Evolutionary conservation across 2,797 vertebrate species (phyloP), one percentile per base, ranked within the genome.

Genomic region (Danionella dracula): DNA sequence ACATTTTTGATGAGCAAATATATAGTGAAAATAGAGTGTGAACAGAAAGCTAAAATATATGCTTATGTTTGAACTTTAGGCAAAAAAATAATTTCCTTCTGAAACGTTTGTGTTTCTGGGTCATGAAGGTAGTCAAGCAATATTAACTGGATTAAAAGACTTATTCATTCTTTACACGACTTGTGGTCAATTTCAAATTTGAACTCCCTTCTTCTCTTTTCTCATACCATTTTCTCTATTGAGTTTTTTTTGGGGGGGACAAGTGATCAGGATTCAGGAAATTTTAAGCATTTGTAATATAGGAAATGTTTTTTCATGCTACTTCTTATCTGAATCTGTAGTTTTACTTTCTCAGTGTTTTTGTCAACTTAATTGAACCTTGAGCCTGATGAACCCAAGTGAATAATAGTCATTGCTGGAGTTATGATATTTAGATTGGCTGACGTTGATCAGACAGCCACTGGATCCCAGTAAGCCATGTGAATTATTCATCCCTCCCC

Each of bases 401-500:
- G 38, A 64, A 44, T 54, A 35, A 15, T 54, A 44, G 27, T 45
- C 35, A 59, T 17, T 17, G 34, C 20, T 49, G 31, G 38, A 13
- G n/a, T 48, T 42, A 31, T 32, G 19, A 34, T 42, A 51, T 46
- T 64, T 55, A 35, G 16, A 46, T 60, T 15, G 8, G 5, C 20
- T 46, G 32, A 53, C 46, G 15, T 32, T 60, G 51, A 44, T 64
- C 16, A 56, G 61, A 53, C 38, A 55, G 35, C 38, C 17, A 49
- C 42, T 77, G 68, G 71, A 68, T 54, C 54, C 3, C 46, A 78
- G 77, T 56, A 65, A 82, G 75, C 76, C 60, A 35, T 16, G 64
- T 90, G 76, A 87, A 89, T 87, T 78, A 88, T 88, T 83, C 68
- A 86, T 71, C 72, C 75, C 73, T 80, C 76, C 54, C 81, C 76